Base-by-base conservation (phyloP, 2,113 vertebrate species). In the Seriola rivoliana region DNA sequence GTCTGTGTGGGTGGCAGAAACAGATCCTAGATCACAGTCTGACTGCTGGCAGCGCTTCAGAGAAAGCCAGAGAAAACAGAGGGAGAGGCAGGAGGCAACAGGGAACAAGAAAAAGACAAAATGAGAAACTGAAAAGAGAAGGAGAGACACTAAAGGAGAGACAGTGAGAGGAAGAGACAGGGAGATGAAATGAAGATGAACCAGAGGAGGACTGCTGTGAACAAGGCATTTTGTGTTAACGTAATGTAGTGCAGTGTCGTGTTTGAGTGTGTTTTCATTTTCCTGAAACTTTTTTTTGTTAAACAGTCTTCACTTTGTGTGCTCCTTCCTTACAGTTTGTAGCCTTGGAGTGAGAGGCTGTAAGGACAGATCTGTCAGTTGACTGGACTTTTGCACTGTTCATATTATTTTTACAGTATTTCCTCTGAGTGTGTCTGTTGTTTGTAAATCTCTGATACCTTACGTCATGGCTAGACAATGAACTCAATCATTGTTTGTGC, bases 1-100 rank as follows among this genome's bases (percentile, higher is more conserved):
- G 81, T 75, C 74, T 87, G 86, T 60, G 82, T 85, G 75, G 85
- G 88, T 67, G 84, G 84, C 85, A 85, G 75, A 91, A 90, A 91
- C 87, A 87, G 86, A 91, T 86, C 79, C 80, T 55, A 66, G 89
- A 93, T 94, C 90, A 93, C 74, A 91, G 86, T 89, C 77, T 90
- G 81, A 86, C 92, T 91, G 78, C 79, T 92, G 91, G 93, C 89
- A 73, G 72, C 12, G 83, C 91, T 89, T 85, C 84, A 93, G 78
- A 88, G 60, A 79, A 82, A 81, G 36, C 5, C 32, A 29, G 34
- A 80, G 82, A 86, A 65, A 83, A 80, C 23, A 60, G 34, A 58
- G 62, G 21, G 59, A n/a, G 50, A 57, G 67, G n/a, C 3, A 48
- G 80, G 54, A 76, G 80, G 79, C 14, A 19, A 66, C 72, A 66